Evolutionary conservation across 2,797 vertebrate genomes (phyloP).

Genomic region (Neomorphus geoffroyi): DNA sequence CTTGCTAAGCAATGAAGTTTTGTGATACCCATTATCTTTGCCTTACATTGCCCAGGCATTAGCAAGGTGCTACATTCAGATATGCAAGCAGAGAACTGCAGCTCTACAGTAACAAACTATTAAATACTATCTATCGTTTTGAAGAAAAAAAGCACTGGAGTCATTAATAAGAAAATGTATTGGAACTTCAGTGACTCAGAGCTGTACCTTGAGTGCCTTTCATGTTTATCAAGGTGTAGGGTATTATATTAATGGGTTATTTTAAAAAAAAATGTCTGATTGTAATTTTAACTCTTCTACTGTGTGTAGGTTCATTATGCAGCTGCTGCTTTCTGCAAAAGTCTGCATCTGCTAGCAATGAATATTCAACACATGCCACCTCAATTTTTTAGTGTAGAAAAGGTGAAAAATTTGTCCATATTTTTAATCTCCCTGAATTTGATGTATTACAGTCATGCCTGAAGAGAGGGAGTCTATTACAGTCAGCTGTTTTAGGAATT

Average conservation of each 20-base stretch:
- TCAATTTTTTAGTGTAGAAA: background rate
- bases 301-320: background rate
- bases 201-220: background rate
- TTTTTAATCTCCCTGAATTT: background rate
- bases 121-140: background rate
- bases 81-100: background rate
- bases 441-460: background rate
- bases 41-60: background rate
- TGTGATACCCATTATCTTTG: background rate
- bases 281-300: conserved; percentile 2
- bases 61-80: conserved; percentile 17
- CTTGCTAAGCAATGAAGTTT: background rate
- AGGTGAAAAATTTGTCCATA: background rate
- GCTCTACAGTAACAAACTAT: background rate
- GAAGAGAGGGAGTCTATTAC: background rate
- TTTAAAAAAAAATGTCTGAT: background rate
- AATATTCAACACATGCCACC: background rate
- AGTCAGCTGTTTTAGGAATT: background rate
- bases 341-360: background rate
- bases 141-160: background rate
- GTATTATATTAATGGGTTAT: conserved; percentile 1
- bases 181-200: background rate
- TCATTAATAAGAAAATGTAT: background rate
- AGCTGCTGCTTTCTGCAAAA: conserved; percentile 3
- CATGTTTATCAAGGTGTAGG: background rate